Evolutionary conservation across 2,113 vertebrate species (phyloP).

Genomic region (Hippocampus comes): DNA sequence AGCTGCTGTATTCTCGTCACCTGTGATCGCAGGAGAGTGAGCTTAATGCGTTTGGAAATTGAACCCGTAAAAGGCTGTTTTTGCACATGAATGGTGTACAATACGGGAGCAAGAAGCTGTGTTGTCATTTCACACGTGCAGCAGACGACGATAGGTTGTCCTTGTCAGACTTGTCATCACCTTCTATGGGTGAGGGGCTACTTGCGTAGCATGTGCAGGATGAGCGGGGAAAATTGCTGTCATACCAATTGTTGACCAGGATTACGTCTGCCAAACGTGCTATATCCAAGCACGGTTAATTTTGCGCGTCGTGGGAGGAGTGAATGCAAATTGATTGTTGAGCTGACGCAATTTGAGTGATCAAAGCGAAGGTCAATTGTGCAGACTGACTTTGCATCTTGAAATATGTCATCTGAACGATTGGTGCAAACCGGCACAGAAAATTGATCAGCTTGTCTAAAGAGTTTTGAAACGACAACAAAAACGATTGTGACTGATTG

Average conservation of each 20-base stretch:
- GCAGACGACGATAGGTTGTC: background rate
- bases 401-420: too few relatives aligned
- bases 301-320: background rate
- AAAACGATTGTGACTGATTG: too few relatives aligned
- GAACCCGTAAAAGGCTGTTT: conserved; percentile 22
- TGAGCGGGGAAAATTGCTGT: background rate
- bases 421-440: too few relatives aligned
- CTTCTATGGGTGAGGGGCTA: background rate
- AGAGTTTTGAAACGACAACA: too few relatives aligned
- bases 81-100: background rate
- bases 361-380: background rate
- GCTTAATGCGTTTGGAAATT: conserved; percentile 31
- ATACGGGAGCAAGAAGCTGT: background rate
- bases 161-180: background rate
- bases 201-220: background rate
- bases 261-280: too few relatives aligned
- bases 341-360: background rate
- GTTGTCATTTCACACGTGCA: background rate
- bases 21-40: conserved; percentile 39
- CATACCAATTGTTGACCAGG: background rate
- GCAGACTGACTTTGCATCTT: too few relatives aligned
- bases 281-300: conserved; percentile 39
- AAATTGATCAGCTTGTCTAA: too few relatives aligned
- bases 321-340: background rate
- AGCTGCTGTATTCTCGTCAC: background rate